Conservation (phyloP, 2,888 invertebrate species). For the Urechis unicinctus region DNA sequence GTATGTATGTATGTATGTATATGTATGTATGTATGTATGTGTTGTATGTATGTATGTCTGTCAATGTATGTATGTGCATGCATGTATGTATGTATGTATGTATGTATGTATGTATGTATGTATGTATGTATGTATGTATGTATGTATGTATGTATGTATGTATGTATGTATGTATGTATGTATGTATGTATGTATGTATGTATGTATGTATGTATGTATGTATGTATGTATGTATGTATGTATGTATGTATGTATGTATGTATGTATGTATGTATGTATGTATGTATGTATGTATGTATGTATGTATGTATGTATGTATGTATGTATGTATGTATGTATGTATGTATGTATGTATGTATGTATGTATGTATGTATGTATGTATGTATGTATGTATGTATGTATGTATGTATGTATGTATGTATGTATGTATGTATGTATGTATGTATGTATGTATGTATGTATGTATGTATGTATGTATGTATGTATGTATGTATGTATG, state of each 20-base stretch:
- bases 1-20: constrained; percentile 5
- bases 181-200: constrained; percentile 6
- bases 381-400: not conserved
- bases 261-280: constrained; percentile 9
- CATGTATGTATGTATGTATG: not conserved
- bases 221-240: constrained; percentile 9
- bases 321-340: constrained; percentile 4
- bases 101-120: not conserved
- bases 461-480: no score
- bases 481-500: no score
- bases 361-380: not conserved
- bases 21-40: not conserved
- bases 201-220: constrained; percentile 9
- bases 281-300: constrained; percentile 6
- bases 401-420: not conserved
- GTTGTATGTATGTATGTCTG: no score
- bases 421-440: not conserved
- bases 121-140: not conserved
- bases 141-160: not conserved
- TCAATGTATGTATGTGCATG: constrained; percentile 2
- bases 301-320: constrained; percentile 7
- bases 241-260: constrained; percentile 4
- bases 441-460: no score
- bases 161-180: not conserved
- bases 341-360: not conserved